A percentile compares a stretch with the other conserved stretches of the same genome.
Evolutionary conservation across 2,797 vertebrate genomes (phyloP).

Genomic region (Myotis daubentonii): DNA sequence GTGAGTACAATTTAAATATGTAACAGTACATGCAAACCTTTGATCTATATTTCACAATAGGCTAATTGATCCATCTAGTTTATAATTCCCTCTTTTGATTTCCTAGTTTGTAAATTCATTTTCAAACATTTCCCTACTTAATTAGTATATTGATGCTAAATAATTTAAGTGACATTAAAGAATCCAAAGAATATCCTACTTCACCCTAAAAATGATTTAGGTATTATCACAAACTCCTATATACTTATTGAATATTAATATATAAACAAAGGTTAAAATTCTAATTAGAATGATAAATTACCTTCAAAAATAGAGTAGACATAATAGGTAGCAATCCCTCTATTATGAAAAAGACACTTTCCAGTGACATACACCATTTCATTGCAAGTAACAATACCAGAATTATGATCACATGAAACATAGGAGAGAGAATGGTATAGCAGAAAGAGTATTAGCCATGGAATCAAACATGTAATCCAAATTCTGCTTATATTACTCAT

Average conservation of each 20-base stretch:
- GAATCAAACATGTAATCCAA: not conserved
- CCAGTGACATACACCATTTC: not conserved
- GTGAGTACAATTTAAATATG: conserved; percentile 73
- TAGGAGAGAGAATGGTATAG: not conserved
- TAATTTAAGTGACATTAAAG: not conserved
- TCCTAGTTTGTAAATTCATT: conserved; percentile 1
- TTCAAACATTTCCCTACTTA: not conserved
- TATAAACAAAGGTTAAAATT: not conserved
- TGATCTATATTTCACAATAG: not conserved
- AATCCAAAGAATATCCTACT: not conserved
- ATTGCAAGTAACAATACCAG: not conserved
- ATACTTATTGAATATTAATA: conserved; percentile 6
- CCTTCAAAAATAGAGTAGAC: not conserved
- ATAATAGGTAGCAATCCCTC: not conserved
- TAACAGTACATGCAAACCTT: not conserved
- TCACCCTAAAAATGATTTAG: not conserved
- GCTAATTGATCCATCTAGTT: not conserved
- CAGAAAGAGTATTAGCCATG: not conserved
- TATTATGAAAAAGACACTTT: not conserved
- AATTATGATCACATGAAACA: not conserved
- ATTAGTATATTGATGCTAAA: not conserved
- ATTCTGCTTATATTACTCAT: not conserved
- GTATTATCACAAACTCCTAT: not conserved
- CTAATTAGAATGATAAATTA: not conserved
- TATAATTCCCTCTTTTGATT: not conserved